Percentiles rank a stretch among this genome's conserved stretches.
phyloP scores from a whole-genome alignment of 2,797 vertebrate genomes.

The Arctocebus calabarensis region DNA sequence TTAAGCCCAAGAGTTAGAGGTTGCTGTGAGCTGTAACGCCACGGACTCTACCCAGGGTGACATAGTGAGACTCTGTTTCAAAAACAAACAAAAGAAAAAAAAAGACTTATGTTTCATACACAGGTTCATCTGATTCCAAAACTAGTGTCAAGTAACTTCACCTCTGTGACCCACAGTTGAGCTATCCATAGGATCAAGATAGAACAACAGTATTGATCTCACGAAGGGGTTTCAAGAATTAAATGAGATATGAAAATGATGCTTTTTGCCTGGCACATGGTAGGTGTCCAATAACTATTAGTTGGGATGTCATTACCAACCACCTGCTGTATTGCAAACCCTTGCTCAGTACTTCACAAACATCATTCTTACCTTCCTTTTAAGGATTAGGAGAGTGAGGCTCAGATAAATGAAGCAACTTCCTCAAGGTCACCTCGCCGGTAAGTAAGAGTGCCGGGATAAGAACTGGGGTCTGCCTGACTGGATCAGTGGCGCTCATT shows the following conservation, averaged over 20 bases:
- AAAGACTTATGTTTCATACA: not conserved
- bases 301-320: not conserved
- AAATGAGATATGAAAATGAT: conserved; percentile 2
- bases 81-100: not conserved
- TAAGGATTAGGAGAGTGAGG: not conserved
- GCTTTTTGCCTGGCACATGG: not conserved
- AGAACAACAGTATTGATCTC: not conserved
- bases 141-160: not conserved
- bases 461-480: not conserved
- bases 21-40: no score
- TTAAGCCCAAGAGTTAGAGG: no score
- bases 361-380: not conserved
- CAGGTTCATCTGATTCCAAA: not conserved
- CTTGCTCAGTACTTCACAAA: not conserved
- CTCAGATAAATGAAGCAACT: not conserved
- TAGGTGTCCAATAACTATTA: not conserved
- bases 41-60: no score
- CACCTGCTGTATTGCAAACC: not conserved
- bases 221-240: not conserved
- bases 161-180: not conserved
- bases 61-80: no score
- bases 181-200: not conserved
- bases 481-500: not conserved
- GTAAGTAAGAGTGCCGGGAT: not conserved
- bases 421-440: not conserved